These are phyloP conservation scores for Takifugu flavidus DNA, from an alignment of 2,113 vertebrate genomes.

Conservation along the genomic window DNA sequence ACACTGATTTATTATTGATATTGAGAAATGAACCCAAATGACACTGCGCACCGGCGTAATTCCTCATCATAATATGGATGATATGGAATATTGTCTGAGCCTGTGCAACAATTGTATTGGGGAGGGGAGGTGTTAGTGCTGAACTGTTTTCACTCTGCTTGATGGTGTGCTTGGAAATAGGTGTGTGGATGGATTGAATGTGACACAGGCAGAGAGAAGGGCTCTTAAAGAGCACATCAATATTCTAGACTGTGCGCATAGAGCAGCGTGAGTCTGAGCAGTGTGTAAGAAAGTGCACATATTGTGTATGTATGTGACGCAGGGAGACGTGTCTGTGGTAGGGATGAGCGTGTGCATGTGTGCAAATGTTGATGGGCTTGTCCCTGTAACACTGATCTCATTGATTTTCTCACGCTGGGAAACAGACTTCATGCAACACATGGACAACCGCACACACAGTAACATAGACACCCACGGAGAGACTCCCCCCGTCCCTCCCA, in stretches of 20 bases:
- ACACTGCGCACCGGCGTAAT: conserved; percentile 44
- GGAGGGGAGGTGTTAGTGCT: conserved; percentile 34
- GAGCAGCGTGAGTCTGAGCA: conserved; percentile 32
- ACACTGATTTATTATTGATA: conserved; percentile 36
- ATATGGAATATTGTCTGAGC: conserved; percentile 51
- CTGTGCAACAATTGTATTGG: conserved; percentile 34
- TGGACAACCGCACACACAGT: conserved; percentile 6
- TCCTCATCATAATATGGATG: conserved; percentile 59
- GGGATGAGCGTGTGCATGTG: conserved; percentile 13
- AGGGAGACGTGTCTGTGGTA: conserved; percentile 7
- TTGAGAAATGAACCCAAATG: conserved; percentile 59
- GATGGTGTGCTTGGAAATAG: conserved; percentile 56
- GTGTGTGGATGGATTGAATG: conserved; percentile 65
- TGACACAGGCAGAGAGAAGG: conserved; percentile 69
- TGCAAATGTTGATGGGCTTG: conserved; percentile 53
- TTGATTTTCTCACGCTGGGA: conserved; percentile 73
- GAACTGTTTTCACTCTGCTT: conserved; percentile 58
- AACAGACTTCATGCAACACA: conserved; percentile 49
- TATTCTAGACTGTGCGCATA: conserved; percentile 63
- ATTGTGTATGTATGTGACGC: conserved; percentile 13
- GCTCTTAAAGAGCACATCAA: conserved; percentile 75
- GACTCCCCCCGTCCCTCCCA: conserved; percentile 39
- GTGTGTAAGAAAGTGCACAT: conserved; percentile 28
- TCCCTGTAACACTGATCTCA: conserved; percentile 63
- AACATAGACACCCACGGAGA: conserved; percentile 10